Evolutionary conservation across 2,113 vertebrate genomes (phyloP), one percentile per base, ranked within the genome.

Genomic region (Notothenia rossii): DNA sequence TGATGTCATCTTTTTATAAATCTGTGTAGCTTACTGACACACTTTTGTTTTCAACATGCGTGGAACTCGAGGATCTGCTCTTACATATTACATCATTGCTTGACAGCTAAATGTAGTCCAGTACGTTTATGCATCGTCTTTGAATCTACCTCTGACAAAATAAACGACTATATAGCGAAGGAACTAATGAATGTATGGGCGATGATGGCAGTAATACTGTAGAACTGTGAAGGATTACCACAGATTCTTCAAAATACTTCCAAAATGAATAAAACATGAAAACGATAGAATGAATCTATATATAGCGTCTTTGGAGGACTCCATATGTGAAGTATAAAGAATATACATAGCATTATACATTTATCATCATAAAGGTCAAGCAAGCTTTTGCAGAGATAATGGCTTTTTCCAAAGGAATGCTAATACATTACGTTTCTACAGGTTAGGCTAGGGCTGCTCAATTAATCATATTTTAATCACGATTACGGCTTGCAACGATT

Each of bases 371-470:
- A 17, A 51, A 72, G 86, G 87, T 89, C 84, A 84, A 81, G 78
- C 12, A 1, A 77, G 20, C 60, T 68, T 51, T 63, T 75, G 62
- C 51, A 72, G 67, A 61, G 63, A 81, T 86, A 90, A 92, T 87
- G 71, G 51, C 73, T 90, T 80, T 86, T 81, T 66, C n/a, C 82
- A 73, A 78, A 80, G 77, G 51, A 77, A 78, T 51, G 65, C 65
- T 71, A 79, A 89, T 83, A 87, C 87, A 91, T 90, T 58, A 90
- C 65, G 67, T 72, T 82, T 81, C 86, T 53, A 10, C 51, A 84
- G 90, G 86, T 91, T 55, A 81, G 66, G 43, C 53, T 55, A 81
- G 66, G 43, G 22, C 22, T 22, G 22, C 22, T 22, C 22, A 22
- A 22, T 22, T 22, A 22, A 1, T 22, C 22, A 22, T 22, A 22